phyloP scores from a whole-genome alignment of 2,797 vertebrate genomes.

The Sus cebifrons region DNA sequence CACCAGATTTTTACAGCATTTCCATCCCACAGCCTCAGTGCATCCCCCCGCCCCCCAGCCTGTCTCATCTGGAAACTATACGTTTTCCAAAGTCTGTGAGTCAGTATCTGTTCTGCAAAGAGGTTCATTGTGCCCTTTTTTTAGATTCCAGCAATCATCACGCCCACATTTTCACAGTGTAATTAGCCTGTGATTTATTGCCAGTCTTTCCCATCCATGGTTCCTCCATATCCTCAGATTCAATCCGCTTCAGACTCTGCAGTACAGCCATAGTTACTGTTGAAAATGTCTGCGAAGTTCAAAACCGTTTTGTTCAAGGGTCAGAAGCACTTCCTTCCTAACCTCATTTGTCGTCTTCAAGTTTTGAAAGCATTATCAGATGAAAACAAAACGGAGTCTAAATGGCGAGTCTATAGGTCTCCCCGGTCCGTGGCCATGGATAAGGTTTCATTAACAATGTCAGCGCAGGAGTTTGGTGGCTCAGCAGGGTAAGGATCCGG shows the following conservation, averaged over 20 bases:
- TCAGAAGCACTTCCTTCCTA: neutral
- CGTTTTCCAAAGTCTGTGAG: no score
- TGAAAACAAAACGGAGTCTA: neutral
- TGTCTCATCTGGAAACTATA: no score
- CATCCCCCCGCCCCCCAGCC: no score
- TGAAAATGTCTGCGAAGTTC: neutral
- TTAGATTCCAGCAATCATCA: no score
- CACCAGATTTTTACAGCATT: no score
- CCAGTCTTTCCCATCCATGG: neutral
- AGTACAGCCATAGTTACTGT: neutral
- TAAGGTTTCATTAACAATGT: conserved; percentile 15
- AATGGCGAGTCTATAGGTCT: neutral
- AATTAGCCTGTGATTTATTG: neutral
- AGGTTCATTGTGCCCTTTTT: no score
- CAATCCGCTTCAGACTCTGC: neutral
- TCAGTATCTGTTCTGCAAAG: no score
- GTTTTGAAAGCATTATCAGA: conserved; percentile 1
- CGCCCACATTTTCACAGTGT: neutral
- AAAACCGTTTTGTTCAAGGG: neutral
- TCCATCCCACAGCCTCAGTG: no score
- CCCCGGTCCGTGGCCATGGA: neutral
- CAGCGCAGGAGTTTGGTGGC: no score
- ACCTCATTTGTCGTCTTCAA: neutral
- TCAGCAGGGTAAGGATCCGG: no score
- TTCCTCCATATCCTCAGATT: neutral